phyloP scores from a whole-genome alignment of 2,797 vertebrate species.

The Passerculus sandwichensis region DNA sequence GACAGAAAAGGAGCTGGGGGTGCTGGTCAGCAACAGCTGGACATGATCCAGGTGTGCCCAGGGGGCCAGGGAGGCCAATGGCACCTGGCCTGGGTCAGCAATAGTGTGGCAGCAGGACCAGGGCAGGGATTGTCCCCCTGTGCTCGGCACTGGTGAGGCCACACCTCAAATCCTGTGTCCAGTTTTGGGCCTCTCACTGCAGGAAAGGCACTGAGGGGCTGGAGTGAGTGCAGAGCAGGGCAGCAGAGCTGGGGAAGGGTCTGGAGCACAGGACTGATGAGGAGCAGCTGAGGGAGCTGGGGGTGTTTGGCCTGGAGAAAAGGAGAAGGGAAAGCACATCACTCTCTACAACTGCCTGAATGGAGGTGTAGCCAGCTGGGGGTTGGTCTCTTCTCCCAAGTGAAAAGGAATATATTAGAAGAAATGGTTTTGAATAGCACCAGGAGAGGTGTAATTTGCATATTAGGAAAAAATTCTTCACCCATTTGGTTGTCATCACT shows the following conservation, averaged over 20 bases:
- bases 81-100: not conserved
- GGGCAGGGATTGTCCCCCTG: not conserved
- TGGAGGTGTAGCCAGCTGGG: accelerated
- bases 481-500: not conserved
- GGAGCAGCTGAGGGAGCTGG: not conserved
- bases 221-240: not conserved
- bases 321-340: not conserved
- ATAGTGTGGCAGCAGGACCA: not conserved
- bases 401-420: not conserved
- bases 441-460: too few species aligned
- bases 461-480: not conserved
- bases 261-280: not conserved
- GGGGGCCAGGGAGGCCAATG: not conserved
- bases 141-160: accelerated
- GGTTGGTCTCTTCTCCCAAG: accelerated
- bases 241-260: accelerated
- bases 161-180: not conserved
- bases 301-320: not conserved
- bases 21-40: accelerated
- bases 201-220: not conserved
- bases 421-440: not conserved
- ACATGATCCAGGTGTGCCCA: not conserved
- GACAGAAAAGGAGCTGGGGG: accelerated
- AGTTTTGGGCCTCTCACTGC: accelerated
- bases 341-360: not conserved